phyloP scores from a whole-genome alignment of 2,888 invertebrate species.

The Gastrophysa polygoni region DNA sequence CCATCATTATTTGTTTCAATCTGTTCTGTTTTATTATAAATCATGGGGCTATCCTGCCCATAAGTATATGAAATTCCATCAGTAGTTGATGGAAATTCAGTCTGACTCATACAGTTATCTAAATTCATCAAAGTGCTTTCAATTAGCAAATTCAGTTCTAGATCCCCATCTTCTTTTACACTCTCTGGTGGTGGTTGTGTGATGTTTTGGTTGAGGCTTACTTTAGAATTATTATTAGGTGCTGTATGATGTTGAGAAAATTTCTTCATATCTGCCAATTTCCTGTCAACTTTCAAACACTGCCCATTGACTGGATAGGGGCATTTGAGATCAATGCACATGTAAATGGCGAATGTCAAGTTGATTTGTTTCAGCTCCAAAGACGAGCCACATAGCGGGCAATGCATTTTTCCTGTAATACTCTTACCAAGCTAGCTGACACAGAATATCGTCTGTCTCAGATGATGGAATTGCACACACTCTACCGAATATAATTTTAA shows the following conservation, averaged over 20 bases:
- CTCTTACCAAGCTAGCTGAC: no score
- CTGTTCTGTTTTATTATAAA: background rate
- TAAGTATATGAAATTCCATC: background rate
- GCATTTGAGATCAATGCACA: slow-evolving; percentile 39
- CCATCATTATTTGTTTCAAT: background rate
- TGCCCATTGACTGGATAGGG: slow-evolving; percentile 37
- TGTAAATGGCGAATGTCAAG: slow-evolving; percentile 36
- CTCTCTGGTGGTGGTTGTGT: background rate
- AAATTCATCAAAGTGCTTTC: background rate
- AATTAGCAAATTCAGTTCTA: background rate
- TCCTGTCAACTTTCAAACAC: slow-evolving; percentile 37
- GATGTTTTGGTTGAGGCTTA: background rate
- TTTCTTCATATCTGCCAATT: slow-evolving; percentile 33
- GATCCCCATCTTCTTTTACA: background rate
- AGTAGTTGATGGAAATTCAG: background rate
- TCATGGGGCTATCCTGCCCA: background rate
- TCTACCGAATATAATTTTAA: no score
- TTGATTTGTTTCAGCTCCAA: slow-evolving; percentile 41
- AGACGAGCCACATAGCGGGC: slow-evolving; percentile 37
- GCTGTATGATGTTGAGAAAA: background rate
- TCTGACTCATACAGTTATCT: background rate
- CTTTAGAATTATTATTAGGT: background rate
- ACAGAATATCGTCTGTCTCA: no score
- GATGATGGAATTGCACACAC: no score
- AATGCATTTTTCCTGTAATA: slow-evolving; percentile 21